Conservation (phyloP, 2,888 invertebrate genomes). For the Arctia plantaginis region DNA sequence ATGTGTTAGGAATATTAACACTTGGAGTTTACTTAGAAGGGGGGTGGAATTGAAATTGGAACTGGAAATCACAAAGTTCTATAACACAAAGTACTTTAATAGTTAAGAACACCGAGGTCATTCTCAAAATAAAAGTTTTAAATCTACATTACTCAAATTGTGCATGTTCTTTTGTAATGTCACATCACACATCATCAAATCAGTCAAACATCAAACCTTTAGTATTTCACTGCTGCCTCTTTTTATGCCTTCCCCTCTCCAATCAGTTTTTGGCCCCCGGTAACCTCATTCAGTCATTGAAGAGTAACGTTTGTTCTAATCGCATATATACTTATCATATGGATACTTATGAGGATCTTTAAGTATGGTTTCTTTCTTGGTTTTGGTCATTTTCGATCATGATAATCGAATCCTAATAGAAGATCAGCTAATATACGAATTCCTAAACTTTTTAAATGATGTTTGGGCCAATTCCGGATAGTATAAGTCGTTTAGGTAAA, state of each 20-base stretch:
- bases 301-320: no score
- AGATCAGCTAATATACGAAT: constrained; percentile 5
- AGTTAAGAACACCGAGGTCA: background rate
- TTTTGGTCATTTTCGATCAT: constrained; percentile 15
- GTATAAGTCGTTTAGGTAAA: constrained; percentile 95
- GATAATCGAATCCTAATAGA: background rate
- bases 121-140: background rate
- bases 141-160: no score
- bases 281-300: no score
- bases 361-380: background rate
- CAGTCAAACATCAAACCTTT: no score
- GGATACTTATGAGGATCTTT: background rate
- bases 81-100: no score
- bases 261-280: no score
- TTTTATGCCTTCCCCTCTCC: no score
- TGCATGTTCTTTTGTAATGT: no score
- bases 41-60: background rate
- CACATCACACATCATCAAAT: no score
- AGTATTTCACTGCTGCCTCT: no score
- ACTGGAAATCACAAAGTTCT: background rate
- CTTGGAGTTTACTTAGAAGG: background rate
- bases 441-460: constrained; percentile 74
- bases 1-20: background rate
- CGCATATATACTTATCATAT: no score
- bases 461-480: constrained; percentile 90